Conservation (phyloP, 1,140 invertebrate genomes). For the Aphelinus certus region DNA sequence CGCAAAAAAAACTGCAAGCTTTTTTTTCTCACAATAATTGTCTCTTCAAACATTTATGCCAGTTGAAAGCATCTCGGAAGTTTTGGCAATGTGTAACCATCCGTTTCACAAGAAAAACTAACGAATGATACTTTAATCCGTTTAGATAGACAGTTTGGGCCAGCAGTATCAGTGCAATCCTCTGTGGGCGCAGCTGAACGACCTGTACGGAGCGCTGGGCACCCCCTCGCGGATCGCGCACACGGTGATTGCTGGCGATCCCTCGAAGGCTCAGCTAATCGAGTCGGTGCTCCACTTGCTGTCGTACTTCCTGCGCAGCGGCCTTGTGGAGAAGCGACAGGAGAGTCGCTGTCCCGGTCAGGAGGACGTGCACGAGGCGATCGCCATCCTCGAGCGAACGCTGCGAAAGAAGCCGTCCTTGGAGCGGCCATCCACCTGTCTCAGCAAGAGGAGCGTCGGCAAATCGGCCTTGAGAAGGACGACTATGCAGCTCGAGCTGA, state of each 20-base stretch:
- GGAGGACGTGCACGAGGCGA: conserved; percentile 55
- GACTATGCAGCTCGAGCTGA: neutral
- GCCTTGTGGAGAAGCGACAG: conserved; percentile 52
- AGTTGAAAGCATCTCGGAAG: neutral
- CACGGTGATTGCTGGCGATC: conserved; percentile 80
- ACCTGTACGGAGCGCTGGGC: conserved; percentile 85
- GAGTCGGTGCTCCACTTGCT: conserved; percentile 75
- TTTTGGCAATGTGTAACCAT: neutral
- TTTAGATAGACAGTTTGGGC: conserved; percentile 61
- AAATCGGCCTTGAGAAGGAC: neutral
- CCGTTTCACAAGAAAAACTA: neutral
- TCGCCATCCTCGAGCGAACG: conserved; percentile 47
- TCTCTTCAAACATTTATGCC: neutral
- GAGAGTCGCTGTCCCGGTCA: conserved; percentile 51
- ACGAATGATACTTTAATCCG: neutral
- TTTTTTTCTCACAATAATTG: too few relatives aligned
- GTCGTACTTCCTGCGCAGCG: conserved; percentile 80
- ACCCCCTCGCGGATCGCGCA: conserved; percentile 78
- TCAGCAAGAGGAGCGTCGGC: neutral
- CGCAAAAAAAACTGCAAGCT: too few relatives aligned
- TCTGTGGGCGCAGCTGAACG: conserved; percentile 85
- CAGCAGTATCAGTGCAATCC: conserved; percentile 75
- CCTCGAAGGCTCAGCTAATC: conserved; percentile 72
- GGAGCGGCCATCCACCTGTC: neutral
- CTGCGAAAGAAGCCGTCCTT: conserved; percentile 46